Percentiles rank a stretch among this genome's conserved stretches.
These are phyloP conservation scores for Campaea margaritaria DNA, from an alignment of 2,888 invertebrate genomes.

Conservation along the genomic window DNA sequence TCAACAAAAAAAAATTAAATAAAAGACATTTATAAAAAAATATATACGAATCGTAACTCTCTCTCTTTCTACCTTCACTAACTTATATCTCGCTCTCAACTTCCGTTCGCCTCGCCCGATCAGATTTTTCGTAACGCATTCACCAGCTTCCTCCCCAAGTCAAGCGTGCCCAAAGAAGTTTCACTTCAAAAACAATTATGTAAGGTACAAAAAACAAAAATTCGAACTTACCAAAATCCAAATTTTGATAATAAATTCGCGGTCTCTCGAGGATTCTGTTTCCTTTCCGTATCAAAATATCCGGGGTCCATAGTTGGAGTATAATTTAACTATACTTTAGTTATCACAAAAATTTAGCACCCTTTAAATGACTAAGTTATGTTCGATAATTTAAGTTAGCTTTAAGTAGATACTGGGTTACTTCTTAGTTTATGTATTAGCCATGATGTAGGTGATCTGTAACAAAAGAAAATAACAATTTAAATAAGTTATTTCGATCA, in stretches of 20 bases:
- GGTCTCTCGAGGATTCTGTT: constrained; percentile 87
- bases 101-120: too few relatives aligned
- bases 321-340: constrained; percentile 24
- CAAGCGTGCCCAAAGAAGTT: too few relatives aligned
- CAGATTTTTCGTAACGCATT: too few relatives aligned
- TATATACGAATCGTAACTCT: too few relatives aligned
- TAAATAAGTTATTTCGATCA: too few relatives aligned
- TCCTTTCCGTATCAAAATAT: constrained; percentile 77
- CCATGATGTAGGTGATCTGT: constrained; percentile 15
- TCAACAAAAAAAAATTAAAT: too few relatives aligned
- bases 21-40: too few relatives aligned
- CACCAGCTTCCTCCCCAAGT: too few relatives aligned
- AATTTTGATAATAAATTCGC: constrained; percentile 87
- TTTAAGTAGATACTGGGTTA: constrained; percentile 18
- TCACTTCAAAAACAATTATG: too few relatives aligned
- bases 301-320: constrained; percentile 77
- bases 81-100: too few relatives aligned
- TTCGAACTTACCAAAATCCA: constrained; percentile 34
- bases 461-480: constrained; percentile 22
- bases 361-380: constrained; percentile 16
- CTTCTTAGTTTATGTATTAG: constrained; percentile 14
- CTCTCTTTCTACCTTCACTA: too few relatives aligned
- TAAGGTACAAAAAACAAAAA: too few relatives aligned
- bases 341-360: constrained; percentile 29
- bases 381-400: constrained; percentile 16